Conservation (phyloP, 2,797 vertebrate species). For the Bucorvus abyssinicus region DNA sequence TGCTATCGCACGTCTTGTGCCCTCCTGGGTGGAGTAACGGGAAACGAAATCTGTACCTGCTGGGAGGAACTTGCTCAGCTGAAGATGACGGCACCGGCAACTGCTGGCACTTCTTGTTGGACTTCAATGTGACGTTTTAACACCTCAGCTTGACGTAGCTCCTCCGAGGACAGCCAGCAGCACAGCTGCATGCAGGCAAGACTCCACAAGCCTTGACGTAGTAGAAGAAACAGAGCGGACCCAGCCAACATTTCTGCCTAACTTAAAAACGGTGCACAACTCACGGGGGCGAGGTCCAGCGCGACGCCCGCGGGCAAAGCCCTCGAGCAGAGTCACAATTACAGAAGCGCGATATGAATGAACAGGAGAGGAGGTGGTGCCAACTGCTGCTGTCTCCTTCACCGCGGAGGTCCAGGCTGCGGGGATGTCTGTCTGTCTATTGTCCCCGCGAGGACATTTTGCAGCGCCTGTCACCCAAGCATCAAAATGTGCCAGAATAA, state of each 20-base stretch:
- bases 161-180: not conserved
- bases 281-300: not conserved
- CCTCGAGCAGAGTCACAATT: not conserved
- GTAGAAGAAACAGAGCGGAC: not conserved
- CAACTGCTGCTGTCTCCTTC: not conserved
- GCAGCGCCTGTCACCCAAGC: not conserved
- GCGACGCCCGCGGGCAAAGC: not conserved
- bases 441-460: not conserved
- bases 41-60: not conserved
- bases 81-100: not conserved
- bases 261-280: not conserved
- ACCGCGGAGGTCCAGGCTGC: not conserved
- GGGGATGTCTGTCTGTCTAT: not conserved
- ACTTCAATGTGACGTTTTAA: not conserved
- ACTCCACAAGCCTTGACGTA: not conserved
- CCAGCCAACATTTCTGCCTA: not conserved
- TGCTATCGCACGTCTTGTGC: not conserved
- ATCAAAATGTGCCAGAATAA: not conserved
- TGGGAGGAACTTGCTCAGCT: not conserved
- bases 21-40: not conserved
- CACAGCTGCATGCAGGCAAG: not conserved
- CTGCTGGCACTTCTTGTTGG: not conserved
- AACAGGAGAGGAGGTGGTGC: not conserved
- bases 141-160: not conserved
- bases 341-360: not conserved